Conservation (phyloP, 2,113 vertebrate genomes). For the Takifugu flavidus region DNA sequence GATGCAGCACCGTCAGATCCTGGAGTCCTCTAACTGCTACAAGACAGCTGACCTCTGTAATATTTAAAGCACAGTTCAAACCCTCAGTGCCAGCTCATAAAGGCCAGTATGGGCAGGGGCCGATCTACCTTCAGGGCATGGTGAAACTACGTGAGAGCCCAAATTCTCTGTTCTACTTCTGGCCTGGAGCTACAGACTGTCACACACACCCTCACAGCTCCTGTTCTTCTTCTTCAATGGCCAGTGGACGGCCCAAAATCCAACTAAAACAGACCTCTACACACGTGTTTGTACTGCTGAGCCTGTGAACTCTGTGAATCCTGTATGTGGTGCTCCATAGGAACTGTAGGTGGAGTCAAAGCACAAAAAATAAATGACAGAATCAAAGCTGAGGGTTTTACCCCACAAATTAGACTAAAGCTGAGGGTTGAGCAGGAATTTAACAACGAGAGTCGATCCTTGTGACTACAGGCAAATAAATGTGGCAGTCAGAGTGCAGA, state of each 20-base stretch:
- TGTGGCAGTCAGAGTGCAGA: too few species aligned
- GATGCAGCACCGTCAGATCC: neutral
- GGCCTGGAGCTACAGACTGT: conserved; percentile 39
- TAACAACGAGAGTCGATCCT: too few species aligned
- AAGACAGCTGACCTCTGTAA: conserved; percentile 15
- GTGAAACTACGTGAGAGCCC: conserved; percentile 36
- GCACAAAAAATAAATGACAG: conserved; percentile 41
- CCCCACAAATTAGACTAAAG: conserved; percentile 13
- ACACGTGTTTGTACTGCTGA: neutral
- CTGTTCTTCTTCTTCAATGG: neutral
- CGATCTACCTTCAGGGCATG: conserved; percentile 36
- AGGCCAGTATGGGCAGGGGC: conserved; percentile 9
- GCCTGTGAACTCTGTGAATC: conserved; percentile 1
- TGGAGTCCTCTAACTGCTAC: neutral
- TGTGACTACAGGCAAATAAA: too few species aligned
- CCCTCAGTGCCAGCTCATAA: conserved; percentile 6
- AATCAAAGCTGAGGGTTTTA: neutral
- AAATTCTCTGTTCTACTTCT: conserved; percentile 40
- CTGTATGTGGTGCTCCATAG: conserved; percentile 52
- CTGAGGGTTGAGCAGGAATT: too few species aligned
- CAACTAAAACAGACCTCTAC: conserved; percentile 19
- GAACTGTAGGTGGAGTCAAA: conserved; percentile 71
- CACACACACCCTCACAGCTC: conserved; percentile 3
- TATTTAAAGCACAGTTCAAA: conserved; percentile 18
- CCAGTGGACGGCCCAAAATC: conserved; percentile 48